Base-by-base conservation (phyloP, 2,113 vertebrate species). In the Sebastes fasciatus region DNA sequence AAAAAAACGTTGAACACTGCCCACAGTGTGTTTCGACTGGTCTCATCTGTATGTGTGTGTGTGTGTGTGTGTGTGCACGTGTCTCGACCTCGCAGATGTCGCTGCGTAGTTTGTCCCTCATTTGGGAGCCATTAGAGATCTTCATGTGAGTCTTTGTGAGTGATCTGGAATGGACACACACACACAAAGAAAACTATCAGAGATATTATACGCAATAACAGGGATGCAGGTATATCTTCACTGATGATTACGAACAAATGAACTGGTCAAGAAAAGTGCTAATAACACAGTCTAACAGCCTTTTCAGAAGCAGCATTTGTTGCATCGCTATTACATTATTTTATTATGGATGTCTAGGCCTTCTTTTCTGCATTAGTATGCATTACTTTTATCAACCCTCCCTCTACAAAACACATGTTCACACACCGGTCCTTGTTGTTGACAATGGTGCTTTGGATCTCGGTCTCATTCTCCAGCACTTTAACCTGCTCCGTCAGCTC, bases 341-440 rank as follows among this genome's bases (percentile, higher is more conserved):
- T 65, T 5, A 5, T 57, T 11, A 4, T 43, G 13, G 46, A 54
- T 54, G 34, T 19, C 5, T 19, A 1, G 14, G 68, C 7, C 14
- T 23, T 60, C 4, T 51, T 49, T 52, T n/a, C 26, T 13, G 34
- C 55, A 51, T 54, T 17, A 14, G 12, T 21, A 5, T n/a, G 11
- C 16, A 14, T 17, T 11, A 46, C 45, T 49, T 4, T 5, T 19
- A 58, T 6, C 8, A 46, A 48, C 43, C 8, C 13, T 11, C 11
- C n/a, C 46, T 74, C 23, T 14, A 46, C 6, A 10, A 57, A 69
- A 52, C 23, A 3, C n/a, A 60, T 10, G 7, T 17, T 34, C 26
- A 70, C 46, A 75, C 91, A 99, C 98, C 97, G 97, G 67, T 98
- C 97, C 63, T 96, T 96, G 85, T 70, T 91, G 79, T 92, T 16